These are phyloP conservation scores for Sebastes baramenuke DNA, from an alignment of 2,797 vertebrate genomes.

Conservation along the genomic window DNA sequence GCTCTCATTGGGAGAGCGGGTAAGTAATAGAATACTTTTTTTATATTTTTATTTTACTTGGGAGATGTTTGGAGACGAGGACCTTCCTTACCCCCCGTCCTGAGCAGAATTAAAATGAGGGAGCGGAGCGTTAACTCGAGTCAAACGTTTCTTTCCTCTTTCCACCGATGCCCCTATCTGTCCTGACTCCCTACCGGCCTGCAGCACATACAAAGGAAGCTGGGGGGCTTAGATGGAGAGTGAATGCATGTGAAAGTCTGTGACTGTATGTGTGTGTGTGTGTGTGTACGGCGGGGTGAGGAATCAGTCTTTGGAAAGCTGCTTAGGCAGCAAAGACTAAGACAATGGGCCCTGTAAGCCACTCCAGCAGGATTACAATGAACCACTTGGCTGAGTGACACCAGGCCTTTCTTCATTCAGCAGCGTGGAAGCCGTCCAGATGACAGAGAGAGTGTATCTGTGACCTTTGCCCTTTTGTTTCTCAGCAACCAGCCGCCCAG, in stretches of 20 bases:
- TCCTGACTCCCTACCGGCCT: not conserved
- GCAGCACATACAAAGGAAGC: slow-evolving; percentile 16
- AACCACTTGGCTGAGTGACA: slow-evolving; percentile 56
- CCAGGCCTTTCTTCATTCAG: slow-evolving; percentile 32
- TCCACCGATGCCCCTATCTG: slow-evolving; percentile 27
- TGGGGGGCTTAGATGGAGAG: slow-evolving; percentile 5
- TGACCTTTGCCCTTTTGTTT: slow-evolving; percentile 50
- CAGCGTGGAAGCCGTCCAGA: slow-evolving; percentile 20
- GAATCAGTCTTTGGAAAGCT: slow-evolving; percentile 63
- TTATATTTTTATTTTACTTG: slow-evolving; percentile 18
- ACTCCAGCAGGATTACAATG: slow-evolving; percentile 66
- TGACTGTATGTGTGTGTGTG: not conserved
- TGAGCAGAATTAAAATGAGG: slow-evolving; percentile 50
- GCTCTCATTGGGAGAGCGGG: not conserved
- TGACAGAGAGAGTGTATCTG: slow-evolving; percentile 12
- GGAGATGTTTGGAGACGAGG: not conserved
- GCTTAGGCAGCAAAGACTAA: slow-evolving; percentile 61
- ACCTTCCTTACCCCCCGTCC: not conserved
- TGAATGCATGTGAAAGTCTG: slow-evolving; percentile 21
- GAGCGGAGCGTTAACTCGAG: slow-evolving; percentile 17
- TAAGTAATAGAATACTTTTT: not conserved
- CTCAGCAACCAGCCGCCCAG: not conserved
- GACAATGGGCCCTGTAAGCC: slow-evolving; percentile 64
- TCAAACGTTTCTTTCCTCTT: slow-evolving; percentile 42
- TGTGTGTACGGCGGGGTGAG: not conserved